Conservation (phyloP, 2,888 invertebrate genomes). For the Hetaerina titia region DNA sequence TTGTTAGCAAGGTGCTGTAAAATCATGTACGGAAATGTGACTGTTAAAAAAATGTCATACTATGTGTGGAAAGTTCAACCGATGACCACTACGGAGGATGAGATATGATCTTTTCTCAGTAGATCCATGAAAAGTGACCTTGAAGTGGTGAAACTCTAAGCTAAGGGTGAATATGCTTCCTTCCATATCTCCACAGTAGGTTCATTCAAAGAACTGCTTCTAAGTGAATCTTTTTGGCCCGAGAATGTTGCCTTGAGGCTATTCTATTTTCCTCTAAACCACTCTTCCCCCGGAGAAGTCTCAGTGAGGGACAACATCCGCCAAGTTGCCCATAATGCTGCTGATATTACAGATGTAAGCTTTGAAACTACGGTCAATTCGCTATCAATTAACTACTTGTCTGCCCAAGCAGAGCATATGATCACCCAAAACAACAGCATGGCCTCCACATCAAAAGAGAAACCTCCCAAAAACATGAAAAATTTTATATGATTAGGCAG, state of each 20-base stretch:
- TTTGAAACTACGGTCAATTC: not conserved
- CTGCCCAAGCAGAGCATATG: not conserved
- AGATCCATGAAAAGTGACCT: too few relatives aligned
- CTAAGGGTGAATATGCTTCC: too few relatives aligned
- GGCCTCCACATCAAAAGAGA: not conserved
- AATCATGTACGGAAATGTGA: too few relatives aligned
- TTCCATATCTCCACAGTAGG: too few relatives aligned
- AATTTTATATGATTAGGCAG: not conserved
- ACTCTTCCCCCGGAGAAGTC: not conserved
- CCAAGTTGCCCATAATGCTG: not conserved
- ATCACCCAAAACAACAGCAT: not conserved
- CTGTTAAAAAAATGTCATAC: too few relatives aligned
- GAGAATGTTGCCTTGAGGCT: not conserved
- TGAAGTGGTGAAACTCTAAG: too few relatives aligned
- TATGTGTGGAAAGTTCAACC: too few relatives aligned
- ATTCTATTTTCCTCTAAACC: not conserved
- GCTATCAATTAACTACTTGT: not conserved
- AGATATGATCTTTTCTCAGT: too few relatives aligned
- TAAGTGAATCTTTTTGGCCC: slow-evolving; percentile 10
- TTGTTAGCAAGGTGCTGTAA: too few relatives aligned
- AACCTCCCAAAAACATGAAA: slow-evolving; percentile 5
- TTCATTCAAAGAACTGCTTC: too few relatives aligned
- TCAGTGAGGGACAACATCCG: not conserved
- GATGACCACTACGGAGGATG: too few relatives aligned
- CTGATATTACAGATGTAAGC: not conserved